These are phyloP conservation scores for Lepas anatifera DNA, from an alignment of 2,888 invertebrate species.

Conservation along the genomic window DNA sequence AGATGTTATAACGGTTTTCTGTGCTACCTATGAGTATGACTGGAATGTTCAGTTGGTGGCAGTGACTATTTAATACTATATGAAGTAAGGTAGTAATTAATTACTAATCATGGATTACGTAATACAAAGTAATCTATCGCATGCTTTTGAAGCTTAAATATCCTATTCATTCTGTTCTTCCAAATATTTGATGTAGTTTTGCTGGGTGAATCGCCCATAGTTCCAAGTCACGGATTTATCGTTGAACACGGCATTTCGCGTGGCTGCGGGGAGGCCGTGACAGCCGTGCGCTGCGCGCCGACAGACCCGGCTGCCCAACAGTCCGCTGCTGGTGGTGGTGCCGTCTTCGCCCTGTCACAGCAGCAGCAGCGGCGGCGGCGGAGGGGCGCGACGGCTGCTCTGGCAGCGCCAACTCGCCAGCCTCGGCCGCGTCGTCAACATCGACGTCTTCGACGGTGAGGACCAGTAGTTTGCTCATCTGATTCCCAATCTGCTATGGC, in stretches of 20 bases:
- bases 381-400: constrained; percentile 46
- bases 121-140: too few relatives aligned
- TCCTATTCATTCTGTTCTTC: too few relatives aligned
- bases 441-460: constrained; percentile 43
- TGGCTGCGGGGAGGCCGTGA: neutral
- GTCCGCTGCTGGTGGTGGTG: constrained; percentile 39
- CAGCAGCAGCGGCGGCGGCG: neutral
- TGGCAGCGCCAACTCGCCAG: constrained; percentile 55
- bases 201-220: too few relatives aligned
- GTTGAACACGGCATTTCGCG: too few relatives aligned
- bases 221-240: too few relatives aligned
- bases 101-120: too few relatives aligned
- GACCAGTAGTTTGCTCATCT: neutral
- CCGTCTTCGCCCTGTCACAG: neutral
- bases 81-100: too few relatives aligned
- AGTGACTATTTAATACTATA: too few relatives aligned
- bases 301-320: constrained; percentile 52
- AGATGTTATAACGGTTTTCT: neutral
- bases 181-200: too few relatives aligned
- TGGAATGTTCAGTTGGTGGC: too few relatives aligned
- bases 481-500: neutral
- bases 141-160: too few relatives aligned
- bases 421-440: constrained; percentile 53
- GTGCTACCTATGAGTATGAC: neutral
- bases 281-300: constrained; percentile 16